Conservation (phyloP, 2,797 vertebrate genomes). For the Etheostoma nigrum region DNA sequence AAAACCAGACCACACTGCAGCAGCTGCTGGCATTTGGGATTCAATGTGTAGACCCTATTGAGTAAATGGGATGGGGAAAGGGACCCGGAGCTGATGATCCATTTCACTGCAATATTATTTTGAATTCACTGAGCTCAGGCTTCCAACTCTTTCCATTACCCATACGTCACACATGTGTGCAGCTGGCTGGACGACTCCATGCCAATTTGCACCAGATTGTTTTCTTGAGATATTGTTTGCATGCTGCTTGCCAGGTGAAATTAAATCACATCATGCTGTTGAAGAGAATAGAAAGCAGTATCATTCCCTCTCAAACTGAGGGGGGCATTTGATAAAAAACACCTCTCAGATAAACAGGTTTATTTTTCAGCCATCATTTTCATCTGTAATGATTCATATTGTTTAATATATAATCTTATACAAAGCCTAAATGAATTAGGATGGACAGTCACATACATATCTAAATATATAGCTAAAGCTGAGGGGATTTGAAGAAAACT, state of each 20-base stretch:
- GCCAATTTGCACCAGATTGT: slow-evolving; percentile 53
- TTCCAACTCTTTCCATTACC: slow-evolving; percentile 8
- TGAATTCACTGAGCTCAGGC: slow-evolving; percentile 2
- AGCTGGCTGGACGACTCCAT: slow-evolving; percentile 1
- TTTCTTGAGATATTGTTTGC: slow-evolving; percentile 37
- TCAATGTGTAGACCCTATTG: slow-evolving; percentile 27
- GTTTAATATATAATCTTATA: slow-evolving; percentile 1
- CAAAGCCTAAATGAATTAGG: neutral
- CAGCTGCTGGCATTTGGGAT: slow-evolving; percentile 30
- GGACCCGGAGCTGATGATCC: neutral
- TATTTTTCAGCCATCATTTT: slow-evolving; percentile 24
- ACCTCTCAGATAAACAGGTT: slow-evolving; percentile 29
- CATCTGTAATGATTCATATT: slow-evolving; percentile 25
- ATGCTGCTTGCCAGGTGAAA: slow-evolving; percentile 21
- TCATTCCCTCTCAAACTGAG: slow-evolving; percentile 1
- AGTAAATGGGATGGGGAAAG: slow-evolving; percentile 33
- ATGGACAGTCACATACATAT: neutral
- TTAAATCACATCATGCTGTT: slow-evolving; percentile 31
- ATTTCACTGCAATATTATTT: neutral
- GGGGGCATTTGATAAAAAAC: slow-evolving; percentile 20
- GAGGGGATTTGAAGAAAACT: too few relatives aligned
- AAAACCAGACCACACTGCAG: neutral
- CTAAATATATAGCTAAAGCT: too few relatives aligned
- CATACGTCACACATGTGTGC: slow-evolving; percentile 31
- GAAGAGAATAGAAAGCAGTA: slow-evolving; percentile 6